Evolutionary conservation across 2,113 vertebrate genomes (phyloP), one percentile per base, ranked within the genome.

Genomic region (Stegastes partitus): DNA sequence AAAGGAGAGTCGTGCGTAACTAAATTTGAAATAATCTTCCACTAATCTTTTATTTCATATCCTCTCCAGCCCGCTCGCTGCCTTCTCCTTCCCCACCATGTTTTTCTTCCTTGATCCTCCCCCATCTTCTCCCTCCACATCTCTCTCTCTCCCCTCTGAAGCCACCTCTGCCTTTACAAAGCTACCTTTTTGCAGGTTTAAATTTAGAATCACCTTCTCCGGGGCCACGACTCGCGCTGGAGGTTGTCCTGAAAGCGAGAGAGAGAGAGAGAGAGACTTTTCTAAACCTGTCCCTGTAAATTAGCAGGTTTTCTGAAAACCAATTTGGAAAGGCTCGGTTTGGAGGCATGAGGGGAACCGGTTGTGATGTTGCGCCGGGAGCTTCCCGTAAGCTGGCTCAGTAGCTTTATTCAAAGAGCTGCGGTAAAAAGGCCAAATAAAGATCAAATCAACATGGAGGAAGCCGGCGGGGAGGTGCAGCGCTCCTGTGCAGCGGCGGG

Each of bases 121-220:
- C 83, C 59, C 57, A 5, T 31, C 53, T 15, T 50, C 62, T 51
- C 57, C 50, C 47, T 47, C 55, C 9, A 31, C 19, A 73, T 42
- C 74, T 54, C 45, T 23, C 34, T 14, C 58, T 44, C 79, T n/a
- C n/a, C n/a, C 68, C 79, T 74, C 77, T 74, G 73, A 80, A 87
- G 75, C 86, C 75, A 66, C 79, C 68, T 82, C 61, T 39, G 54
- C 80, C 55, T 89, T 91, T 63, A 95, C 93, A 95, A 95, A 94
- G 94, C 91, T 67, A 91, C 93, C 93, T 93, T 94, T 93, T 91
- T 92, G 86, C 87, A 79, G 85, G 85, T 94, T 94, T 95, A 95
- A 93, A 95, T 94, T 93, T 95, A 95, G 95, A 77, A 82, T 85
- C 77, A 66, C 80, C 82, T 82, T 82, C 64, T 79, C 89, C 64